phyloP scores from a whole-genome alignment of 64 coral and sea anemone genomes.

The Platygyra sinensis region DNA sequence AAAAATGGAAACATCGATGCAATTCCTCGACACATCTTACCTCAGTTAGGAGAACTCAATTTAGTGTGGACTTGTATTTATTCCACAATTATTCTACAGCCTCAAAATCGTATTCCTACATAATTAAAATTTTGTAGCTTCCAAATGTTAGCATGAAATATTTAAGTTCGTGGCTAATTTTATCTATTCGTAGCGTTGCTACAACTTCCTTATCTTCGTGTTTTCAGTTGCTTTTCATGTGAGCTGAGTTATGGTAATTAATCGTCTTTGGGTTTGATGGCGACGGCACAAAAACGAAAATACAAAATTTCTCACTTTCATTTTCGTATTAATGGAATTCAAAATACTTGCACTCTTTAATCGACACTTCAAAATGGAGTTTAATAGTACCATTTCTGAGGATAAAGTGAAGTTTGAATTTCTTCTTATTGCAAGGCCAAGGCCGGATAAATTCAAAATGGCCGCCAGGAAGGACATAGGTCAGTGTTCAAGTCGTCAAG shows the following conservation, averaged over 20 bases:
- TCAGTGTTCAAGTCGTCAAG: neutral
- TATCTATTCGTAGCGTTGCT: constrained; percentile 18
- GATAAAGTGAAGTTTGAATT: neutral
- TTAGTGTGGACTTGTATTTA: neutral
- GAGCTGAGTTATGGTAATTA: neutral
- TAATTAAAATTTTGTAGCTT: constrained; percentile 79
- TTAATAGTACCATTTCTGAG: neutral
- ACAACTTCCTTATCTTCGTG: constrained; percentile 18
- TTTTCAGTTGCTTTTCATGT: neutral
- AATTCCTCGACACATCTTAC: constrained; percentile 7
- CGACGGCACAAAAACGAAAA: neutral
- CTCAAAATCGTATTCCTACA: constrained; percentile 52
- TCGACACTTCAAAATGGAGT: neutral
- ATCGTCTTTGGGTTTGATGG: neutral
- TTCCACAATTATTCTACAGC: constrained; percentile 25
- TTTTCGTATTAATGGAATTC: neutral
- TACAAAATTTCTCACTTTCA: neutral
- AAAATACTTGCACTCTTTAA: neutral
- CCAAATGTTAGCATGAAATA: constrained; percentile 81
- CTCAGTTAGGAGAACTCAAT: neutral
- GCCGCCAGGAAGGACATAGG: neutral
- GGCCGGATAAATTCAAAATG: constrained; percentile 27
- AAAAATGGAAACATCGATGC: neutral
- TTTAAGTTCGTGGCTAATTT: constrained; percentile 75
- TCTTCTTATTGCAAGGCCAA: neutral